Conservation (phyloP, 2,888 invertebrate genomes). For the Molorchus minor region DNA sequence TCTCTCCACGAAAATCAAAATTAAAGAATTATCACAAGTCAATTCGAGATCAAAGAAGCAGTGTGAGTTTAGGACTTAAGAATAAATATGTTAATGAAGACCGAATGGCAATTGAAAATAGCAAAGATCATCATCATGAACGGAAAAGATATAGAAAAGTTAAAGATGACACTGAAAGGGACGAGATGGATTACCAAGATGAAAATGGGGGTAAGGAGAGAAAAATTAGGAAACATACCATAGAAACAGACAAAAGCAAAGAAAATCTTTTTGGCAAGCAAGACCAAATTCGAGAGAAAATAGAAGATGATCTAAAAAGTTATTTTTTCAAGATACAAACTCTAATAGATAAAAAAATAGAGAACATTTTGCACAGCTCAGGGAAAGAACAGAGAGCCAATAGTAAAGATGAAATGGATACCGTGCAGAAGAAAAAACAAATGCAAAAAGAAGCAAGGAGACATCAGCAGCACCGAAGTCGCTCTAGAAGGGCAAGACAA, state of each 20-base stretch:
- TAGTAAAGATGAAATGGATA: slow-evolving; percentile 5
- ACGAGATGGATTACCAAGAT: not conserved
- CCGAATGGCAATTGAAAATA: not conserved
- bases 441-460: no score
- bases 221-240: not conserved
- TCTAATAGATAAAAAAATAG: slow-evolving; percentile 43
- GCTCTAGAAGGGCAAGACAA: no score
- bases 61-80: slow-evolving; percentile 3
- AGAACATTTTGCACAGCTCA: slow-evolving; percentile 30
- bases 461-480: no score
- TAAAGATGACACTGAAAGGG: not conserved
- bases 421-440: slow-evolving; percentile 4
- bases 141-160: not conserved
- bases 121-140: not conserved
- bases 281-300: slow-evolving; percentile 33
- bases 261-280: not conserved
- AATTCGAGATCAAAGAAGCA: not conserved
- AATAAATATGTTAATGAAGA: slow-evolving; percentile 13
- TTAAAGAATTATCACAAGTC: not conserved
- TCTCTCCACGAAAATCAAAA: slow-evolving; percentile 1
- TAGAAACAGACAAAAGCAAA: not conserved
- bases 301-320: slow-evolving; percentile 42
- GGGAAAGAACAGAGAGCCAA: slow-evolving; percentile 22
- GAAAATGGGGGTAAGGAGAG: not conserved
- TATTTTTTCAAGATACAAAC: slow-evolving; percentile 43